Conservation (phyloP, 2,113 vertebrate species). For the Corythaeola cristata region DNA sequence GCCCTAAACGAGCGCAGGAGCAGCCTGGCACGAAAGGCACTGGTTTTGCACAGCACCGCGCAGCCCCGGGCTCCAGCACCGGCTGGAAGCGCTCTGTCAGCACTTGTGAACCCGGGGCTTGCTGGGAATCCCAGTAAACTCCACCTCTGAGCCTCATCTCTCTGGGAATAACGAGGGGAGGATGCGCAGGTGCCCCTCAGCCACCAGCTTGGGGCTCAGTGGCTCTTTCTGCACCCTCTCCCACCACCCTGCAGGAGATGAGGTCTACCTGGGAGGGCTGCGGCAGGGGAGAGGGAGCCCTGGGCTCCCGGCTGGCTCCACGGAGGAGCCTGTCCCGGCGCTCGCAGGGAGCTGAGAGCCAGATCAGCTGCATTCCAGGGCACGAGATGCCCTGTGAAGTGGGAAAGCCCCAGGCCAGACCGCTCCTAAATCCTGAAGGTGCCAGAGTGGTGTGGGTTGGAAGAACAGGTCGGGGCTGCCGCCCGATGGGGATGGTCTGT, state of each 20-base stretch:
- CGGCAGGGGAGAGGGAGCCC: neutral
- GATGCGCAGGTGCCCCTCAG: neutral
- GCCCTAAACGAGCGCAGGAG: neutral
- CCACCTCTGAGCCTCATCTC: neutral
- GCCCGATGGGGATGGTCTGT: neutral
- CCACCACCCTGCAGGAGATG: neutral
- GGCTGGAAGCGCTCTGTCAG: neutral
- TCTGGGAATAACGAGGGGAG: neutral
- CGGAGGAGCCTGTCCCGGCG: neutral
- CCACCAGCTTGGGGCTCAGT: neutral
- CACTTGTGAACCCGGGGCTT: neutral
- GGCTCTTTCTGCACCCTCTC: neutral
- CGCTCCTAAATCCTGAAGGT: constrained; percentile 32
- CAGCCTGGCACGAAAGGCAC: neutral
- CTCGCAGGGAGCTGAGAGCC: neutral
- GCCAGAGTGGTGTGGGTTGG: constrained; percentile 39
- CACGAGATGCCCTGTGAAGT: constrained; percentile 35
- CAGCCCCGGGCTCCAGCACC: neutral
- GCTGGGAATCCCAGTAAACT: neutral
- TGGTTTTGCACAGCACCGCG: neutral
- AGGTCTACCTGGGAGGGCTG: neutral
- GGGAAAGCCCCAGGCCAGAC: constrained; percentile 56
- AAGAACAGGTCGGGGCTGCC: constrained; percentile 59
- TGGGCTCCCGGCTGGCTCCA: neutral
- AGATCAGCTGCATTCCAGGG: constrained; percentile 60